phyloP scores from a whole-genome alignment of 2,888 invertebrate genomes.

The Selenia dentaria region DNA sequence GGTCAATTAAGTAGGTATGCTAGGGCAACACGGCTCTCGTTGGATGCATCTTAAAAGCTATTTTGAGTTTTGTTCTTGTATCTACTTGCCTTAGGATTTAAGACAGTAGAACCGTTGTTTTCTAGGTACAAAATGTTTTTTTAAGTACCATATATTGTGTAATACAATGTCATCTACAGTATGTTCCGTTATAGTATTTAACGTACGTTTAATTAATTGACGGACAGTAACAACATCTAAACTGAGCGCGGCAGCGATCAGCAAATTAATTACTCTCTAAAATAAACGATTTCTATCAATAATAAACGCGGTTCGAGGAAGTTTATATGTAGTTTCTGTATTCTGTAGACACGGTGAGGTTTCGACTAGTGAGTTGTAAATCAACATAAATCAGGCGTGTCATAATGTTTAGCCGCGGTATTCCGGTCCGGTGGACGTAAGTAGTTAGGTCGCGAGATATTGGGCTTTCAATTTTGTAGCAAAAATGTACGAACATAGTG shows the following conservation, averaged over 20 bases:
- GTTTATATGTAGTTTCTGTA: slow-evolving; percentile 21
- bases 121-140: no score
- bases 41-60: no score
- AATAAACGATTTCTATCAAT: slow-evolving; percentile 34
- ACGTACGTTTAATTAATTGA: slow-evolving; percentile 5
- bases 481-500: no score
- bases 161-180: not conserved
- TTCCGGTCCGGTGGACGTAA: slow-evolving; percentile 19
- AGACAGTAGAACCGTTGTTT: no score
- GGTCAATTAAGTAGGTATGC: no score
- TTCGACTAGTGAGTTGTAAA: slow-evolving; percentile 46
- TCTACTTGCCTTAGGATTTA: no score
- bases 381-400: slow-evolving; percentile 51
- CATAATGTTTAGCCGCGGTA: slow-evolving; percentile 49
- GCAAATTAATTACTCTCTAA: slow-evolving; percentile 19
- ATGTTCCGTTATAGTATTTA: not conserved
- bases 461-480: no score
- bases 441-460: slow-evolving; percentile 16
- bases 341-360: slow-evolving; percentile 29
- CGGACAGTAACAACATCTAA: slow-evolving; percentile 4
- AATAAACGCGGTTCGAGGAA: slow-evolving; percentile 43
- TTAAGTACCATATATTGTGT: no score
- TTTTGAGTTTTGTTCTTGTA: no score
- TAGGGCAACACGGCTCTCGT: no score
- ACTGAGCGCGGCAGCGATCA: not conserved